A percentile compares a stretch with the other conserved stretches of the same genome.
Evolutionary conservation across 2,797 vertebrate genomes (phyloP).

Genomic region (Chaenodraco wilsoni): DNA sequence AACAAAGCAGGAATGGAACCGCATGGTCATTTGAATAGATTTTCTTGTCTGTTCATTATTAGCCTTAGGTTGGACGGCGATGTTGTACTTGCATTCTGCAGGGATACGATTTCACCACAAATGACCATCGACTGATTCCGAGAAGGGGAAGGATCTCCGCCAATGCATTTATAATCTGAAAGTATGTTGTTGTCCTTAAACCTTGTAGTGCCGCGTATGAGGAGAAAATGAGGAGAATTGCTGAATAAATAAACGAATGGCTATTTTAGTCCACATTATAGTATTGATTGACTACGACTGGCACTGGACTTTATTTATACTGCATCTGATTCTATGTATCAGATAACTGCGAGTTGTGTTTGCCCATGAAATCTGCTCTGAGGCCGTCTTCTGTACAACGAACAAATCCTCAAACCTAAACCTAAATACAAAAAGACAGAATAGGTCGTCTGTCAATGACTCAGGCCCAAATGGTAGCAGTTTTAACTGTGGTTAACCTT

Average conservation of each 20-base stretch:
- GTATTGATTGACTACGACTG: conserved; percentile 15
- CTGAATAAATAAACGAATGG: conserved; percentile 24
- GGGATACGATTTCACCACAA: conserved; percentile 82
- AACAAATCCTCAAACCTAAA: too few relatives aligned
- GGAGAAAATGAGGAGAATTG: conserved; percentile 24
- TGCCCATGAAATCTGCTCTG: neutral
- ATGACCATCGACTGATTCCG: conserved; percentile 74
- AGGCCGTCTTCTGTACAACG: neutral
- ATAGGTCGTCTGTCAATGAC: too few relatives aligned
- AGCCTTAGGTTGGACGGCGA: conserved; percentile 71
- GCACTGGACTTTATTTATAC: neutral
- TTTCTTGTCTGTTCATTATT: conserved; percentile 76
- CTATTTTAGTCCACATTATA: conserved; percentile 22
- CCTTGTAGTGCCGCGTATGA: conserved; percentile 19
- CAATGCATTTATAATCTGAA: conserved; percentile 70
- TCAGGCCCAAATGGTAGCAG: too few relatives aligned
- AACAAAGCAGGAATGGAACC: conserved; percentile 74
- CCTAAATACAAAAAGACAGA: too few relatives aligned
- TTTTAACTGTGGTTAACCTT: too few relatives aligned
- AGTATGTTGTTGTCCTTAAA: conserved; percentile 63
- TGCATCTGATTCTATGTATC: conserved; percentile 1
- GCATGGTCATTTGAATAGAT: conserved; percentile 67
- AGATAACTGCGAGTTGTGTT: neutral
- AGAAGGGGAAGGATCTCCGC: conserved; percentile 71
- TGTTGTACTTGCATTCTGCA: conserved; percentile 69